These are phyloP conservation scores for Rhadinocentrus ornatus DNA, from an alignment of 2,797 vertebrate species.

Conservation along the genomic window DNA sequence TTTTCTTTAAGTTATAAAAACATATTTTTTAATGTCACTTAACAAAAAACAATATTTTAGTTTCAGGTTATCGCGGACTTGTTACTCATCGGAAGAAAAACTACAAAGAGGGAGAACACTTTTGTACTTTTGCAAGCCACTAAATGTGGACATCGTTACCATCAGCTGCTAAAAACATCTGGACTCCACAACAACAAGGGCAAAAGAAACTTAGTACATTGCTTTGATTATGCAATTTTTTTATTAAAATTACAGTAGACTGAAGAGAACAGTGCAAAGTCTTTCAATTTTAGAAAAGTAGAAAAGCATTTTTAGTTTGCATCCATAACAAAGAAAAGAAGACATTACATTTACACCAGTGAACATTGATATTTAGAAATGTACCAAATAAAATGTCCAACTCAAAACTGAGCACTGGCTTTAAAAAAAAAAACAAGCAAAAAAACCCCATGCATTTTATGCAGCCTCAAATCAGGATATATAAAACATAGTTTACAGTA, in stretches of 20 bases:
- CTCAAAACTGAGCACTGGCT: slow-evolving; percentile 24
- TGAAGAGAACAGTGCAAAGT: slow-evolving; percentile 25
- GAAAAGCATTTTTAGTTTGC: slow-evolving; percentile 23
- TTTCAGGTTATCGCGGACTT: neutral
- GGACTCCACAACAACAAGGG: neutral
- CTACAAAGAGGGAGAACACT: neutral
- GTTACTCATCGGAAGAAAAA: neutral
- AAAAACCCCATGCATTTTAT: slow-evolving; percentile 28
- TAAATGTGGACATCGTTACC: neutral
- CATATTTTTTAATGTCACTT: neutral
- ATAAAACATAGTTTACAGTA: slow-evolving; percentile 50
- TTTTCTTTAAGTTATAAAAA: neutral
- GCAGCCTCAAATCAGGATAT: slow-evolving; percentile 23
- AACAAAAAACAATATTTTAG: neutral
- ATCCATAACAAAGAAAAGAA: slow-evolving; percentile 19
- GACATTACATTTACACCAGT: slow-evolving; percentile 7
- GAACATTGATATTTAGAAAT: slow-evolving; percentile 15
- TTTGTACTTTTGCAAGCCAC: no score
- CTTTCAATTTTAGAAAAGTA: slow-evolving; percentile 18
- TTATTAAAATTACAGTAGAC: slow-evolving; percentile 58
- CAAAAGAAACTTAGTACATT: slow-evolving; percentile 6
- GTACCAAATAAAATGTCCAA: slow-evolving; percentile 35
- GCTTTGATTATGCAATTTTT: slow-evolving; percentile 31
- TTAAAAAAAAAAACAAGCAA: slow-evolving; percentile 18
- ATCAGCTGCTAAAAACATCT: neutral